Base-by-base conservation (phyloP, 2,797 vertebrate genomes). In the Brotula barbata region DNA sequence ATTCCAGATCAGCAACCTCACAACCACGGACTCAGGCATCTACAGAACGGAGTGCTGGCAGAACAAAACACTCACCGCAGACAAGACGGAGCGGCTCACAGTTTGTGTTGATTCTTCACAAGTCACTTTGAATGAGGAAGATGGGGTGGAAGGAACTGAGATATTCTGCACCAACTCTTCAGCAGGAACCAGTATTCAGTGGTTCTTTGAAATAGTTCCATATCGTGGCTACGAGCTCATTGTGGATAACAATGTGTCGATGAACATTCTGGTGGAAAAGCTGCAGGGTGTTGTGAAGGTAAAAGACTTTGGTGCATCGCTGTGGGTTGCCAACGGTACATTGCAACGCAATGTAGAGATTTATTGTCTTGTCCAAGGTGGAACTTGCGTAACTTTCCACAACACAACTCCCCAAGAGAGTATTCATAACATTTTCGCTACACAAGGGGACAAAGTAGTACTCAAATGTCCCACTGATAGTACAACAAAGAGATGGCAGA, bases 1-100 rank as follows among this genome's bases (percentile, higher is more conserved):
- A 14, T 36, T 91, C 49, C 68, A 75, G 65, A 79, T 93, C 61
- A 40, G 0, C 0, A 2, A 82, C 7, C 86, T 93, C 34, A 81
- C 41, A 1, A 44, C 7, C 13, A 36, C 48, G 15, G 91, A 93
- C 70, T 84, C 90, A 0, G 89, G 89, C 41, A 37, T 72, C 49
- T 93, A 91, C 20, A 58, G 75, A 41, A 80, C 69, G 50, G 90
- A 92, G 53, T 93, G 92, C 48, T 91, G 91, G 91, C 3, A 46
- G 54, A 51, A 85, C 46, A 42, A 66, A 1, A 58, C 3, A 1
- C 40, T 75, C 0, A n/a, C n/a, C n/a, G 25, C 45, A 36, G 86
- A 22, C 16, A 45, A 83, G 6, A 70, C 34, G 2, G 43, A 79
- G 12, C 47, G 75, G 34, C 85, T 92, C 8, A 48, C 16, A 0